Evolutionary conservation across 1,140 invertebrate genomes (phyloP), one percentile per base, ranked within the genome.

Genomic region (Drosophila nikananu): DNA sequence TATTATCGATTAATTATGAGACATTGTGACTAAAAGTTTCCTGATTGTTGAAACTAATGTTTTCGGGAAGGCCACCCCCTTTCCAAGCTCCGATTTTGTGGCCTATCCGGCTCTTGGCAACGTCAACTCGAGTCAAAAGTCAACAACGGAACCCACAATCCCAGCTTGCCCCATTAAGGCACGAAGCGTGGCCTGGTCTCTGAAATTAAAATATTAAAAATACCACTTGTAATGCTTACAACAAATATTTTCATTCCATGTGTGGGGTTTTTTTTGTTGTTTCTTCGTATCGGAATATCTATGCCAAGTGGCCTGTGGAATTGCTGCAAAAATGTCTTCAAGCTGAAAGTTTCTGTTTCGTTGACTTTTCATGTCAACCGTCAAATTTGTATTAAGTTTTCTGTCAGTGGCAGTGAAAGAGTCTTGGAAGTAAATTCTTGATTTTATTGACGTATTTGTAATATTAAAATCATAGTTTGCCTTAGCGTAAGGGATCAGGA

Each of bases 311-410:
- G 37, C 54, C 67, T 60, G 37, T 37, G 52, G 37, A 73, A 73
- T 51, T 49, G 30, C 54, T 59, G 60, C n/a, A n/a, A 41, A 73
- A 74, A 73, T 62, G 72, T 71, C 66, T 73, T 82, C 62, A 82
- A 74, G 80, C 63, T 68, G 74, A 82, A 82, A 74, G 74, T 65
- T 82, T 78, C 42, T 48, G 80, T 80, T 70, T 80, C 68, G 77
- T 68, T 80, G 68, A 17, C 54, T 80, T 80, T 74, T 61, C 46
- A 74, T 58, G 70, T 73, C 75, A 77, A 41, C 51, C 71, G 51
- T 64, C 42, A 64, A 57, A 74, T 64, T 73, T 55, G 41, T 17
- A 10, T 49, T 37, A 42, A 37, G 41, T 74, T 48, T 41, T 19
- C 25, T 65, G 25, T 61, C 19, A 19, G 55, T 23, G 52, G 35